Base-by-base conservation (phyloP, 2,797 vertebrate genomes). In the Petrocephalus sullivani region DNA sequence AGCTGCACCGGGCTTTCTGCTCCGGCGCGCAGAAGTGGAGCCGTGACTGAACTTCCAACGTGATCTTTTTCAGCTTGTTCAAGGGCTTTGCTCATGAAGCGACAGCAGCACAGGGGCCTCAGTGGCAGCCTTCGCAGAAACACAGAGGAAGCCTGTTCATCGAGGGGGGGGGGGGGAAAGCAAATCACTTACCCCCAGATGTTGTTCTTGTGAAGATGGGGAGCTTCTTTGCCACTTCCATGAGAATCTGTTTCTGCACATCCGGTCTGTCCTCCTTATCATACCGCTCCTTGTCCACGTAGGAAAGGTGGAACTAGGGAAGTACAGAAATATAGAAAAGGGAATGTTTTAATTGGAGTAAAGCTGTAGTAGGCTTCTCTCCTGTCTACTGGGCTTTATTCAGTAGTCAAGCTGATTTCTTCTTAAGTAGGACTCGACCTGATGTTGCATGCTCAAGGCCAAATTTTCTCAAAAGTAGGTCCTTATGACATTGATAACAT, bases 251-350 rank as follows among this genome's bases (percentile, higher is more conserved):
- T 91, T 97, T 97, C 95, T 99, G 98, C 82, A 94, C 96, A 87
- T 99, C 98, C 0, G 97, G 97, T 87, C 97, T 94, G 90, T 99
- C 98, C 91, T 99, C 98, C 91, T 94, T 96, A 92, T 99, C 98
- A 4, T 98, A 99, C 53, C 97, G 95, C 41, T 99, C 97, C 90
- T 99, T 98, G 93, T 99, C 98, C 0, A 95, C 95, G 84, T 96
- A 98, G 0, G 98, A 98, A 91, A 99, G 96, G 90, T 97, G 97
- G 92, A 98, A 99, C 98, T 99, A 88, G 10, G 93, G 89, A 78
- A 87, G 54, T 16, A 53, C 28, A 28, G 28, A 82, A 12, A 41
- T 57, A 75, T 14, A 81, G 21, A 53, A 89, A 87, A 3, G 19
- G 16, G 37, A 7, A 49, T 7, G 33, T 37, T 84, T 84, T 56